A percentile compares a stretch with the other conserved stretches of the same genome.
Evolutionary conservation across 2,888 invertebrate species (phyloP).

Genomic region (Oscheius onirici): DNA sequence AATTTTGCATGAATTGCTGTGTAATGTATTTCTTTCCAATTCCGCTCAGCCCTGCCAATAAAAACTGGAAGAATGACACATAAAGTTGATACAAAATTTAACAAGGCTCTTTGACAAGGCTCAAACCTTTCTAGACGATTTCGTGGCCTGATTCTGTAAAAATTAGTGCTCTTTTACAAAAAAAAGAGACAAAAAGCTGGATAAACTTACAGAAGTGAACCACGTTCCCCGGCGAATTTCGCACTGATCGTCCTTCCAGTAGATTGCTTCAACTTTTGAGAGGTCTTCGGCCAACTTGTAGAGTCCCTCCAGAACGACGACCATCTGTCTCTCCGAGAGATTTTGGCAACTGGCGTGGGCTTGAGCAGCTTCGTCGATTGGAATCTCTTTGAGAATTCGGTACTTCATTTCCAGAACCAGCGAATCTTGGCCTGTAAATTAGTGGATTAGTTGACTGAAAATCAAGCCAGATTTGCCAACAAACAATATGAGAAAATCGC

Average conservation of each 20-base stretch:
- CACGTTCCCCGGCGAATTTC: constrained; percentile 78
- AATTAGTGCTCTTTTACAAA: neutral
- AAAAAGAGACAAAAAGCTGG: neutral
- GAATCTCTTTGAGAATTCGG: constrained; percentile 52
- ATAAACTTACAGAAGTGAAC: constrained; percentile 75
- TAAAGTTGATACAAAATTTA: neutral
- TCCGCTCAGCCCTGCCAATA: neutral
- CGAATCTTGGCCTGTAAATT: constrained; percentile 64
- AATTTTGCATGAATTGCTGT: too few species aligned
- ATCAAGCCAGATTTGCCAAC: neutral
- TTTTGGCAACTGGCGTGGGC: neutral
- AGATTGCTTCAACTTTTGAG: constrained; percentile 56
- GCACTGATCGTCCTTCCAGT: constrained; percentile 76
- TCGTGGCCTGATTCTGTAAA: neutral
- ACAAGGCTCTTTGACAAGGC: too few species aligned
- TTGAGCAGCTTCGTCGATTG: constrained; percentile 41
- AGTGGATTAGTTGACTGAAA: too few species aligned
- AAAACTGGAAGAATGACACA: neutral
- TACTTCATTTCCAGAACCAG: constrained; percentile 67
- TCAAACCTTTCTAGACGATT: constrained; percentile 5
- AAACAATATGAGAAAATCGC: neutral
- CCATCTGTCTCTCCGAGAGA: constrained; percentile 37
- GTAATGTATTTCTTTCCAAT: too few species aligned
- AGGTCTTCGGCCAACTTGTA: constrained; percentile 50
- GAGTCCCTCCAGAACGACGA: constrained; percentile 68